Conservation (phyloP, 1,140 invertebrate species). For the Nixonia krombeini region DNA sequence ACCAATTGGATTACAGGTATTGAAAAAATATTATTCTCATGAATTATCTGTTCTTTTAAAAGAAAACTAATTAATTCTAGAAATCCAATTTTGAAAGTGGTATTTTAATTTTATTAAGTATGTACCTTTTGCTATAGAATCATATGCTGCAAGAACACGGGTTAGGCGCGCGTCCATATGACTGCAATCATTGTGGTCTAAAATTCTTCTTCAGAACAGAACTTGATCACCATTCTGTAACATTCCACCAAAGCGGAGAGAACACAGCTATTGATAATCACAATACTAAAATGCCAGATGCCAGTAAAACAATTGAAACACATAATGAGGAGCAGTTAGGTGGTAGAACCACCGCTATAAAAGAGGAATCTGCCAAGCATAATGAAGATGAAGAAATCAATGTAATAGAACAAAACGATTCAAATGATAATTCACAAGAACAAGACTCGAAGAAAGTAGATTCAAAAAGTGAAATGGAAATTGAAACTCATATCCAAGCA, state of each 20-base stretch:
- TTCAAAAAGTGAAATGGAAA: not conserved
- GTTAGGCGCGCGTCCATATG: constrained; percentile 82
- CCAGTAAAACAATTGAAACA: not conserved
- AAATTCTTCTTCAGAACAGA: constrained; percentile 94
- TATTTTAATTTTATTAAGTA: no score
- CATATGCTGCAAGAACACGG: constrained; percentile 89
- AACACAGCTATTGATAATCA: constrained; percentile 9
- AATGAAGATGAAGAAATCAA: constrained; percentile 40
- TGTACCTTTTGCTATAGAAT: no score
- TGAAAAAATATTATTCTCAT: not conserved
- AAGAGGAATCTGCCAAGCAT: constrained; percentile 29
- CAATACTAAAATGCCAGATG: constrained; percentile 16
- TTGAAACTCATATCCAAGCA: not conserved
- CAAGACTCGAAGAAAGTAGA: not conserved
- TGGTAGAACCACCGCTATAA: constrained; percentile 9
- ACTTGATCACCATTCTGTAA: constrained; percentile 83
- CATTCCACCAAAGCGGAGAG: constrained; percentile 50
- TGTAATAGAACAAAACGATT: constrained; percentile 17
- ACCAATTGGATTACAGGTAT: constrained; percentile 78
- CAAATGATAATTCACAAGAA: not conserved
- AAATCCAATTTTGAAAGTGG: not conserved
- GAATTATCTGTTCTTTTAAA: no score
- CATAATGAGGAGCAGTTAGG: constrained; percentile 3
- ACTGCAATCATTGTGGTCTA: constrained; percentile 85
- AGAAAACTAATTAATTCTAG: no score